Percentiles rank a stretch among this genome's conserved stretches.
phyloP scores from a whole-genome alignment of 2,797 vertebrate genomes.

The Rhinatrema bivittatum region DNA sequence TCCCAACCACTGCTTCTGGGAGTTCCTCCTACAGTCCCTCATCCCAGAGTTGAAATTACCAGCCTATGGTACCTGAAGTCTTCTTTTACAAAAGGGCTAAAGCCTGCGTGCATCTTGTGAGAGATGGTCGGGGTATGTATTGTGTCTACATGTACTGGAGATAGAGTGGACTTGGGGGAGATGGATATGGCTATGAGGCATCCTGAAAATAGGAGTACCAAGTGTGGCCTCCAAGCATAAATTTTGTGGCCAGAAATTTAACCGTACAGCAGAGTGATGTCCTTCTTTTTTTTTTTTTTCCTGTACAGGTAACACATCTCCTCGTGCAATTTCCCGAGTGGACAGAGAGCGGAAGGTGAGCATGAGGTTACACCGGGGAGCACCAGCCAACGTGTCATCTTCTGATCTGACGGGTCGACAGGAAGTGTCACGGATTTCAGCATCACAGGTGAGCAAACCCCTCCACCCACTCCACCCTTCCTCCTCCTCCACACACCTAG shows the following conservation, averaged over 20 bases:
- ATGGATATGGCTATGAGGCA: no score
- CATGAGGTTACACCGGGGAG: slow-evolving; percentile 91
- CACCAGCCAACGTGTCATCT: slow-evolving; percentile 88
- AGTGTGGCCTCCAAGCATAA: no score
- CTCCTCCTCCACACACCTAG: background rate
- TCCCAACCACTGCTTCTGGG: background rate
- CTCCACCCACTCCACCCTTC: background rate
- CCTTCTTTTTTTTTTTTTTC: background rate
- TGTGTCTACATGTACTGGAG: no score
- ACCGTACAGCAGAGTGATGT: background rate
- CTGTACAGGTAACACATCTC: slow-evolving; percentile 81
- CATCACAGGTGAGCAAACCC: slow-evolving; percentile 73
- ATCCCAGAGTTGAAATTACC: background rate
- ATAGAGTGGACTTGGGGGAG: no score
- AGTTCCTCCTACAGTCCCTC: rapidly evolving
- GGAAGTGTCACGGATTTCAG: slow-evolving; percentile 87
- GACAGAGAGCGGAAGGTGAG: slow-evolving; percentile 95
- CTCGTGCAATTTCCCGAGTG: slow-evolving; percentile 86
- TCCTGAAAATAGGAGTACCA: no score
- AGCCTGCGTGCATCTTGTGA: no score
- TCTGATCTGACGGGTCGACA: slow-evolving; percentile 91
- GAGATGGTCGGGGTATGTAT: no score
- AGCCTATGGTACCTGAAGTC: no score
- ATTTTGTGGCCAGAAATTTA: background rate
- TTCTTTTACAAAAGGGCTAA: no score